Percentiles rank a stretch among this genome's conserved stretches.
phyloP scores from a whole-genome alignment of 1,140 invertebrate genomes.

The Himalopsyche phryganea region DNA sequence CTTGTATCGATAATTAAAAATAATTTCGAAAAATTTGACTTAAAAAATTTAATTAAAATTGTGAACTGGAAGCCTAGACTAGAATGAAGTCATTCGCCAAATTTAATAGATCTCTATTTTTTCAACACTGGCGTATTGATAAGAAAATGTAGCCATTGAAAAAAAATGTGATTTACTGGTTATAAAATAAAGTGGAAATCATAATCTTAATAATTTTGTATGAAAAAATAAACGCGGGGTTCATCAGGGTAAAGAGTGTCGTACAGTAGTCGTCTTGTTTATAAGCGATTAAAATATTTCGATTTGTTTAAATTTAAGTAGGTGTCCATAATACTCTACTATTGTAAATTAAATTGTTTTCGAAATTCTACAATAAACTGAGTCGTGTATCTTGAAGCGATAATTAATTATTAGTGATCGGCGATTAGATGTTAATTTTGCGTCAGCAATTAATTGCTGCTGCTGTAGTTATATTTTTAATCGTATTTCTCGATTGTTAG shows the following conservation, averaged over 20 bases:
- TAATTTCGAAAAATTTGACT: constrained; percentile 7
- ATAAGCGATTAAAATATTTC: constrained; percentile 4
- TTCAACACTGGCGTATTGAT: constrained; percentile 13
- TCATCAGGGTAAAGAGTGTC: constrained; percentile 56
- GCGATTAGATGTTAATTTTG: constrained; percentile 23
- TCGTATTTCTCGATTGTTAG: neutral
- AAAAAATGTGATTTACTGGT: constrained; percentile 28
- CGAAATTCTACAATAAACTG: constrained; percentile 24
- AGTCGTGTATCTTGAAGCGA: constrained; percentile 35
- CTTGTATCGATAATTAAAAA: constrained; percentile 13
- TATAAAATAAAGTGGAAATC: constrained; percentile 49
- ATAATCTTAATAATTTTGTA: constrained; percentile 40
- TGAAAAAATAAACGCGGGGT: constrained; percentile 46
- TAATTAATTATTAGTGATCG: constrained; percentile 28
- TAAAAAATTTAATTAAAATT: neutral
- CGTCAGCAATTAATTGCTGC: constrained; percentile 7
- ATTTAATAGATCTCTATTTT: constrained; percentile 7
- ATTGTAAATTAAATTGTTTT: constrained; percentile 25
- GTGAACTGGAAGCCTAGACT: too few relatives aligned
- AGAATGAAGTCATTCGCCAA: neutral
- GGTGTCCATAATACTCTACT: constrained; percentile 34
- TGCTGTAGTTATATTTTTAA: neutral
- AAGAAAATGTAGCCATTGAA: constrained; percentile 16
- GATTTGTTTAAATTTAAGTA: constrained; percentile 38
- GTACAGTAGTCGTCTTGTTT: constrained; percentile 36